Base-by-base conservation (phyloP, 30 jellyfish, hydroid and myxozoan genomes). In the Nemopilema nomurai region DNA sequence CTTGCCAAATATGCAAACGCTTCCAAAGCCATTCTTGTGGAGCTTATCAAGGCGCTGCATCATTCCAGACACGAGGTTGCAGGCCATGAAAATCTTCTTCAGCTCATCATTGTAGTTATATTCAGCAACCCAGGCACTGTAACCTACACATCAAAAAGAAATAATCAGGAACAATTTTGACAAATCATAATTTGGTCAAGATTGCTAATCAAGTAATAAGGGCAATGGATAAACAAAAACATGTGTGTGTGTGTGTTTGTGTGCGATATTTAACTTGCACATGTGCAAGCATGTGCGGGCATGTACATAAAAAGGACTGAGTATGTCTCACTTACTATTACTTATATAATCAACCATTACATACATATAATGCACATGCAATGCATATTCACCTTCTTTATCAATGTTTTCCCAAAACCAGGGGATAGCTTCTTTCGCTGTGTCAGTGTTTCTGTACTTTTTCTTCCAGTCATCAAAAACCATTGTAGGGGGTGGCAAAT, bases 351-450 rank as follows among this genome's bases (percentile, higher is more conserved):
- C n/a, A n/a, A n/a, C n/a, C n/a, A n/a, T n/a, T n/a, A n/a, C n/a
- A n/a, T n/a, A n/a, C n/a, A n/a, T n/a, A n/a, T n/a, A n/a, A n/a
- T n/a, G n/a, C n/a, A n/a, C n/a, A n/a, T n/a, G n/a, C n/a, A n/a
- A n/a, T n/a, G 57, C 57, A 41, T 32, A 20, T 75, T 22, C 76
- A 86, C 95, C 97, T 73, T 91, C 92, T 28, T 65, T 77, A 49
- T 96, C 99, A 77, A 82, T 67, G 70, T 96, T 84, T 18, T 91
- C 92, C 96, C 96, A 91, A 68, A 96, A 79, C 97, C 96, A 96
- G 18, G 97, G 97, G 33, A 91, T 77, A 20, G 97, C 96, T 0
- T 52, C 98, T 28, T 33, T 80, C 17, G 25, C 78, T 0, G 90
- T 75, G 20, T 96, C 98, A 63, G 76, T 84, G 68, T 96, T 96